These are phyloP conservation scores for Turritopsis rubra DNA, from an alignment of 30 jellyfish, hydroid and myxozoan species.

Conservation along the genomic window DNA sequence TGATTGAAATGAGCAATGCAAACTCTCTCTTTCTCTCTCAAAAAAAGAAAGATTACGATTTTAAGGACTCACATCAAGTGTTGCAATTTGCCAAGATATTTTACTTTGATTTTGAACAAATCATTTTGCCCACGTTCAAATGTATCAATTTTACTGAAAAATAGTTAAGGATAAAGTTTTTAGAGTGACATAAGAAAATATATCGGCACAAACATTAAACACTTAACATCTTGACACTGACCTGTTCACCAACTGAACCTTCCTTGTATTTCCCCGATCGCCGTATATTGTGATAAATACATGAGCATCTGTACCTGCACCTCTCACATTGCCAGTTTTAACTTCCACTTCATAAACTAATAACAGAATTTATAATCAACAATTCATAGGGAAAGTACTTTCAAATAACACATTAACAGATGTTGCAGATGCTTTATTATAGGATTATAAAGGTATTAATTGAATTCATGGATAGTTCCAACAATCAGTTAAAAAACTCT, in stretches of 20 bases:
- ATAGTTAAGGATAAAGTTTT: not conserved
- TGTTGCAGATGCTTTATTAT: too few species aligned
- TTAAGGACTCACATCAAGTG: slow-evolving; percentile 57
- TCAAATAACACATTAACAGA: too few species aligned
- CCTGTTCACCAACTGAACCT: slow-evolving; percentile 90
- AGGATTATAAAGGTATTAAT: too few species aligned
- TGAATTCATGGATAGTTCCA: too few species aligned
- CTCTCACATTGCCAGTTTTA: slow-evolving; percentile 82
- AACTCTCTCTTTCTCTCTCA: too few species aligned
- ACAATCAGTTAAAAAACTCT: too few species aligned
- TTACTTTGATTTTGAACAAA: slow-evolving; percentile 63
- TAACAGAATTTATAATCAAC: not conserved
- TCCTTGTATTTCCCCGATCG: slow-evolving; percentile 76
- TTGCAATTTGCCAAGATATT: slow-evolving; percentile 71
- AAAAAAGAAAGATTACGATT: too few species aligned
- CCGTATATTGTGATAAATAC: slow-evolving; percentile 86
- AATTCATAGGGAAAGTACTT: too few species aligned
- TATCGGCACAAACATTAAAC: not conserved
- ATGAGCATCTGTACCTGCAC: slow-evolving; percentile 99
- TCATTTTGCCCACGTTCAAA: slow-evolving; percentile 80
- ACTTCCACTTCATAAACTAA: slow-evolving; percentile 84
- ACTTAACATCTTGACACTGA: not conserved
- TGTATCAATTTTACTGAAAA: slow-evolving; percentile 68
- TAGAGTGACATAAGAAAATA: not conserved
- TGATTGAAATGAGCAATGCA: not conserved